Conservation (phyloP, 2,888 invertebrate genomes). For the Cataglyphis cursor region DNA sequence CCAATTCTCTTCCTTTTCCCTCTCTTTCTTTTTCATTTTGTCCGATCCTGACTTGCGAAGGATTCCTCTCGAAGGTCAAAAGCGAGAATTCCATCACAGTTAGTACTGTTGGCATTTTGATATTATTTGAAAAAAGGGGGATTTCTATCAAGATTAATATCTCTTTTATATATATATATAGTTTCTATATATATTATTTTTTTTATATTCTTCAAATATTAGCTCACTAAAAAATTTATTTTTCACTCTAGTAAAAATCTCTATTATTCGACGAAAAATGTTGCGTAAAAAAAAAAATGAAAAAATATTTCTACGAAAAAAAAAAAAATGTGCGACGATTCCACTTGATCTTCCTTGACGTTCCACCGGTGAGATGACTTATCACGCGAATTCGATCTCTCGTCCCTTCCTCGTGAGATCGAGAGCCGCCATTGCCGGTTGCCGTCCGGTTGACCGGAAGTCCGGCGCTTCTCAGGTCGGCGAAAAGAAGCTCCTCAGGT, state of each 20-base stretch:
- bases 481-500: slow-evolving; percentile 77
- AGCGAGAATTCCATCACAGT: background rate
- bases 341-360: background rate
- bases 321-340: slow-evolving; percentile 2
- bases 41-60: slow-evolving; percentile 61
- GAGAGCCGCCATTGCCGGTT: slow-evolving; percentile 20
- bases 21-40: slow-evolving; percentile 74
- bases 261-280: background rate
- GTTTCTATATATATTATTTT: background rate
- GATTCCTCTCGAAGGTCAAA: slow-evolving; percentile 14
- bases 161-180: background rate
- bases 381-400: slow-evolving; percentile 51
- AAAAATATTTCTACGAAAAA: slow-evolving; percentile 9
- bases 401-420: slow-evolving; percentile 43
- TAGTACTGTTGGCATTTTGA: background rate
- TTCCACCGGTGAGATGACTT: slow-evolving; percentile 46
- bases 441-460: slow-evolving; percentile 72
- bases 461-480: slow-evolving; percentile 51
- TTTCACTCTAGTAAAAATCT: background rate
- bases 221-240: background rate
- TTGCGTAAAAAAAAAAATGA: background rate
- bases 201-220: background rate
- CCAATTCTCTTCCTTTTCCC: slow-evolving; percentile 69
- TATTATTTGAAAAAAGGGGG: background rate
- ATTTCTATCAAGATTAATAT: background rate